Conservation (phyloP, 2,797 vertebrate genomes). For the Ctenosaura bakeri region DNA sequence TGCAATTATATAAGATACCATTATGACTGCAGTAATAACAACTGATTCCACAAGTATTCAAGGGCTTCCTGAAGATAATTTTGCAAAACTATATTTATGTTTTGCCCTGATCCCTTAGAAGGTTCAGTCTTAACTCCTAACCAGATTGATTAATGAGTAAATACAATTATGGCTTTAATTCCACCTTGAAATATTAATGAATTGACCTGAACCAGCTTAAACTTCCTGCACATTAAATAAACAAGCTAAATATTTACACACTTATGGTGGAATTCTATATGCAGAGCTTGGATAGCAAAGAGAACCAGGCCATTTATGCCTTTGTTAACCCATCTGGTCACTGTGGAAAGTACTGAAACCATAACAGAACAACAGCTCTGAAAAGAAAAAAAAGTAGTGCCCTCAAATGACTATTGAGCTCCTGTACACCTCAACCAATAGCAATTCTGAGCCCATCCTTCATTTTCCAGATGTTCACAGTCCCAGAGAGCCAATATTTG, state of each 20-base stretch:
- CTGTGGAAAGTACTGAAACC: not conserved
- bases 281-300: not conserved
- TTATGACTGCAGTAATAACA: not conserved
- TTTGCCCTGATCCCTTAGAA: not conserved
- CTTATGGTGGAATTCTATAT: not conserved
- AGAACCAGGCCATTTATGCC: not conserved
- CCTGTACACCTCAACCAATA: too few relatives aligned
- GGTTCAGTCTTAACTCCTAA: not conserved
- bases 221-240: not conserved
- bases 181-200: not conserved
- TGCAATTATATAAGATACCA: not conserved
- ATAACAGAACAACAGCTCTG: not conserved
- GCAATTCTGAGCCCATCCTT: too few relatives aligned
- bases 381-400: not conserved
- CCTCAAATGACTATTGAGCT: too few relatives aligned
- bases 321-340: not conserved
- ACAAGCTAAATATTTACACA: not conserved
- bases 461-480: too few relatives aligned
- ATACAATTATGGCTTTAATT: not conserved
- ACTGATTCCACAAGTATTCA: not conserved
- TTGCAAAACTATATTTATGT: not conserved
- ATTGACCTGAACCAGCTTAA: not conserved
- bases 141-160: not conserved
- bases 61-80: too few relatives aligned
- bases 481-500: too few relatives aligned